Percentiles rank a stretch among this genome's conserved stretches.
Evolutionary conservation across 2,113 vertebrate species (phyloP).

Genomic region (Spermophilus dauricus): DNA sequence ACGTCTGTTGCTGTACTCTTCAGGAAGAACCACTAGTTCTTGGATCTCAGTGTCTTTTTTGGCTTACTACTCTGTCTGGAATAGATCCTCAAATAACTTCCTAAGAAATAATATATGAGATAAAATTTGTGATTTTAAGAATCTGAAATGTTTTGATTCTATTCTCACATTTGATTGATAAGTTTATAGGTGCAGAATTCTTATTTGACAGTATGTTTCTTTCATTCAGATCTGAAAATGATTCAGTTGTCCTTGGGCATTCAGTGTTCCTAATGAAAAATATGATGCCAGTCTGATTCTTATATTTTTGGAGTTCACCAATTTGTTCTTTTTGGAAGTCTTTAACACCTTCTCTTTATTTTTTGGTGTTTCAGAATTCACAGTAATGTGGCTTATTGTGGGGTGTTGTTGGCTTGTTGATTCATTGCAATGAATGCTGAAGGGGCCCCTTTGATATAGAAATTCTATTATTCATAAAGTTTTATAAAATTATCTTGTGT

Average conservation of each 20-base stretch:
- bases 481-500: slow-evolving; percentile 7
- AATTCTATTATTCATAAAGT: neutral
- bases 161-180: neutral
- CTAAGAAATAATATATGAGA: slow-evolving; percentile 39
- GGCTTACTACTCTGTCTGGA: neutral
- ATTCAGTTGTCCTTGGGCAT: neutral
- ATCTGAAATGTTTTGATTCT: slow-evolving; percentile 29
- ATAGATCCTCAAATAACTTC: neutral
- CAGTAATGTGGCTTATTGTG: neutral
- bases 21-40: neutral
- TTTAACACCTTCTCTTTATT: neutral
- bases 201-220: slow-evolving; percentile 31
- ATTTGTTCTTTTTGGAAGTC: neutral
- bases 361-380: slow-evolving; percentile 33
- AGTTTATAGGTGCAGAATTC: neutral
- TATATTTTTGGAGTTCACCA: neutral
- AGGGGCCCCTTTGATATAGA: neutral
- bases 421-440: neutral
- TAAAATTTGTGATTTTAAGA: slow-evolving; percentile 5
- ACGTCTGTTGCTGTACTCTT: neutral
- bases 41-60: neutral
- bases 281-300: neutral
- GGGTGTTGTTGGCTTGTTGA: neutral
- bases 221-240: neutral
- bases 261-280: neutral